Percentiles rank a stretch among this genome's conserved stretches.
phyloP scores from a whole-genome alignment of 2,888 invertebrate species.

The Xestia c-nigrum region DNA sequence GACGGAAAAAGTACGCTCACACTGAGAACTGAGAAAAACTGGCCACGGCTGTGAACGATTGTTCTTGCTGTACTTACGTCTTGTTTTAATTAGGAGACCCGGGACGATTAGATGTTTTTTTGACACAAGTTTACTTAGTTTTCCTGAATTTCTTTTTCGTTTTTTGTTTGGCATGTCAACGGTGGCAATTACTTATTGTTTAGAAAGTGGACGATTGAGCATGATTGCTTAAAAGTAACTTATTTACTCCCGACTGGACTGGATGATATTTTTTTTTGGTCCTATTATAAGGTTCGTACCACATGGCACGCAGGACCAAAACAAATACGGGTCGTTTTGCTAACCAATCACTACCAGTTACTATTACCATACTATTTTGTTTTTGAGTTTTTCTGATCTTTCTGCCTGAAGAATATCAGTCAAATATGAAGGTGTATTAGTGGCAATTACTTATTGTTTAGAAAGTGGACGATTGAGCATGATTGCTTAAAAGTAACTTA shows the following conservation, averaged over 20 bases:
- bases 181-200: background rate
- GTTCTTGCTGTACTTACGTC: conserved; percentile 55
- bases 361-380: background rate
- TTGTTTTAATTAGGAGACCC: conserved; percentile 57
- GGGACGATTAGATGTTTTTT: conserved; percentile 19
- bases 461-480: background rate
- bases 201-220: background rate
- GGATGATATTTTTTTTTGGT: background rate
- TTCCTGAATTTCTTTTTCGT: background rate
- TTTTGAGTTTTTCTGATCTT: too few species aligned
- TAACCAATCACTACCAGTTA: background rate
- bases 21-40: conserved; percentile 78
- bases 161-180: background rate
- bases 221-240: background rate
- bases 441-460: too few species aligned
- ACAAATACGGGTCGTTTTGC: background rate
- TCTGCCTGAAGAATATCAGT: background rate
- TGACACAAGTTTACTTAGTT: background rate
- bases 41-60: conserved; percentile 52
- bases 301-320: background rate
- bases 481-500: background rate
- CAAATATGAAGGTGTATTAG: background rate
- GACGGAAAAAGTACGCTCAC: conserved; percentile 85
- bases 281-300: background rate
- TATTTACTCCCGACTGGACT: background rate